A percentile compares a stretch with the other conserved stretches of the same genome.
Evolutionary conservation across 2,797 vertebrate genomes (phyloP).

Genomic region (Pelobates cultripes): DNA sequence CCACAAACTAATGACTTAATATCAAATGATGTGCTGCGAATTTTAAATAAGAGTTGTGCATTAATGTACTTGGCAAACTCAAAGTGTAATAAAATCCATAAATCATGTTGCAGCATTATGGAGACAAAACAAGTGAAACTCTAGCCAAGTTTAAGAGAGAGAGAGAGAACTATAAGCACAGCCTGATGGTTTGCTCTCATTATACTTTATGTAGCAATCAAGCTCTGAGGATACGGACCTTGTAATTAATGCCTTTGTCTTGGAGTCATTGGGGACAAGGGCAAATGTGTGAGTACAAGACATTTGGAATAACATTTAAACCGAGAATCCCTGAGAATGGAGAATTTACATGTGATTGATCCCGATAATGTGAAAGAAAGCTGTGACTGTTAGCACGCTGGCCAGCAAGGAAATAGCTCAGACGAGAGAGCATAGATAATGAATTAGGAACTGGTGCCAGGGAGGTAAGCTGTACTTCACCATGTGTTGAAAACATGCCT

Average conservation of each 20-base stretch:
- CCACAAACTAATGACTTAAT: neutral
- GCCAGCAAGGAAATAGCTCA: conserved; percentile 5
- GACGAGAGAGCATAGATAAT: neutral
- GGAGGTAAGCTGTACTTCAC: neutral
- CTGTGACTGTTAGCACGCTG: neutral
- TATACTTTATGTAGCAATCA: conserved; percentile 37
- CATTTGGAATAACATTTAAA: conserved; percentile 15
- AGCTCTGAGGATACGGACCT: neutral
- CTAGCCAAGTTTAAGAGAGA: conserved; percentile 23
- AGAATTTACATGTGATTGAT: neutral
- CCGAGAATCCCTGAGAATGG: neutral
- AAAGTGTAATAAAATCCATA: conserved; percentile 1
- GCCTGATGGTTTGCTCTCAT: conserved; percentile 11
- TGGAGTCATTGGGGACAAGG: neutral
- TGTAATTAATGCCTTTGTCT: conserved; percentile 20
- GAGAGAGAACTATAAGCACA: conserved; percentile 1
- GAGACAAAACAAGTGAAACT: conserved; percentile 34
- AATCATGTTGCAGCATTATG: conserved; percentile 24
- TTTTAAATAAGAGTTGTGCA: conserved; percentile 17
- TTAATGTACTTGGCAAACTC: conserved; percentile 1
- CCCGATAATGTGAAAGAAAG: neutral
- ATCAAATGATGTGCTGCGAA: neutral
- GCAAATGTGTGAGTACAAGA: neutral
- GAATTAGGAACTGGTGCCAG: neutral
- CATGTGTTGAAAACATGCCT: too few relatives aligned